A percentile compares a stretch with the other conserved stretches of the same genome.
These are phyloP conservation scores for Pterocles burchelli DNA, from an alignment of 2,113 vertebrate species.

Conservation along the genomic window DNA sequence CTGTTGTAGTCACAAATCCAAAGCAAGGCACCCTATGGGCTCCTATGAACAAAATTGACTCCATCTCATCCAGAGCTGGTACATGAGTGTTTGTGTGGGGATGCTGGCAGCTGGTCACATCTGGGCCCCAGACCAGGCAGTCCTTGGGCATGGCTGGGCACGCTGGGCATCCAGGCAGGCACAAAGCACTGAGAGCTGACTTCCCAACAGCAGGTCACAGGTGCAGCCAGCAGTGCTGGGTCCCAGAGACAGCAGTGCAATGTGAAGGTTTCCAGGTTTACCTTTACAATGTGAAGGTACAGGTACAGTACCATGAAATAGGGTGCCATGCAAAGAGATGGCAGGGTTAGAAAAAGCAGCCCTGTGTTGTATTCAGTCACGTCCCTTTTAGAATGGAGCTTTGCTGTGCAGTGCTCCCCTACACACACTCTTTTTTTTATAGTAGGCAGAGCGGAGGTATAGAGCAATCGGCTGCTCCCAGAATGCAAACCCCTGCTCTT, in stretches of 20 bases:
- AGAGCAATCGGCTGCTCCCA: background rate
- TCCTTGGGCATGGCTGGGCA: background rate
- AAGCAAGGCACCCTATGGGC: background rate
- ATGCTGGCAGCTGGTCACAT: background rate
- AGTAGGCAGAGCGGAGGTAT: background rate
- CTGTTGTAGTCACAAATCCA: background rate
- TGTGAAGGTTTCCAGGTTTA: fast-evolving
- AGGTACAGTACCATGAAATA: background rate
- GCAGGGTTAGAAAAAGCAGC: background rate
- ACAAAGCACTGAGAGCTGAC: background rate
- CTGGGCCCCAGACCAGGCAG: background rate
- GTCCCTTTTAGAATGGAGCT: background rate
- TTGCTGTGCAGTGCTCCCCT: background rate
- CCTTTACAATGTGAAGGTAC: too few species aligned
- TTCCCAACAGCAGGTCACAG: background rate
- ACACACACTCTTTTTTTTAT: background rate
- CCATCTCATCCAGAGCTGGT: background rate
- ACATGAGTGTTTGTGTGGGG: background rate
- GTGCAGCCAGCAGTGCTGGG: background rate
- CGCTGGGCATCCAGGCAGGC: background rate
- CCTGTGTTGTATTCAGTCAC: background rate
- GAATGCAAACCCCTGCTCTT: background rate
- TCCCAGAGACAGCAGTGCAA: background rate
- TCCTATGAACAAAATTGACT: background rate
- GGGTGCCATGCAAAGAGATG: background rate